These are phyloP conservation scores for Athetis lepigone DNA, from an alignment of 2,888 invertebrate genomes.

Conservation along the genomic window DNA sequence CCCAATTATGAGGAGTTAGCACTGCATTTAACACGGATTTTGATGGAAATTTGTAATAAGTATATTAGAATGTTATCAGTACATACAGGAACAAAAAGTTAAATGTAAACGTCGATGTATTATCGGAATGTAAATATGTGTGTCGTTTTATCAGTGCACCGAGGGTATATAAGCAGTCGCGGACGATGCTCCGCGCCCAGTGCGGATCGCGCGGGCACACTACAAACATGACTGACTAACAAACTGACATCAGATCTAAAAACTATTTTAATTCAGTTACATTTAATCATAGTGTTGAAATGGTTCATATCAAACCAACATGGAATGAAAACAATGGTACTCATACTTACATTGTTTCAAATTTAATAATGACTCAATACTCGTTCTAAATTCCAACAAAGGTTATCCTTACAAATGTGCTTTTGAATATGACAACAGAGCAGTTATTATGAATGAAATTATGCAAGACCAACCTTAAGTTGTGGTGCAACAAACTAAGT, in stretches of 20 bases:
- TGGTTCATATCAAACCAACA: conserved; percentile 19
- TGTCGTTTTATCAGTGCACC: conserved; percentile 65
- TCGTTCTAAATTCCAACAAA: conserved; percentile 21
- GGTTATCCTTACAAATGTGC: conserved; percentile 21
- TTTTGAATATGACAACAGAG: conserved; percentile 10
- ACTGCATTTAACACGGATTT: conserved; percentile 6
- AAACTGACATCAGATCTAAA: conserved; percentile 22
- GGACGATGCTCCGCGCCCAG: conserved; percentile 75
- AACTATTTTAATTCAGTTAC: conserved; percentile 14
- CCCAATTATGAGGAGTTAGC: conserved; percentile 30
- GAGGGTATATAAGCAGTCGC: conserved; percentile 79
- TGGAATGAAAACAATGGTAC: conserved; percentile 19
- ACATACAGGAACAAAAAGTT: conserved; percentile 51
- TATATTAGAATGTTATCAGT: conserved; percentile 36
- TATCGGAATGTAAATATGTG: conserved; percentile 66
- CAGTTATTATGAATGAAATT: conserved; percentile 46
- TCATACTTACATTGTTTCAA: conserved; percentile 25
- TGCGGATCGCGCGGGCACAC: conserved; percentile 89
- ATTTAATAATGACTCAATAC: conserved; percentile 23
- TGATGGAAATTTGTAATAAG: conserved; percentile 12
- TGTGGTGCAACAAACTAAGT: conserved; percentile 39
- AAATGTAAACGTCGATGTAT: conserved; percentile 49
- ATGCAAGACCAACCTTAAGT: conserved; percentile 31
- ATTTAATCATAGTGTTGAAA: conserved; percentile 19
- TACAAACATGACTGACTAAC: conserved; percentile 68